Base-by-base conservation (phyloP, 2,113 vertebrate species). In the Sialia sialis region DNA sequence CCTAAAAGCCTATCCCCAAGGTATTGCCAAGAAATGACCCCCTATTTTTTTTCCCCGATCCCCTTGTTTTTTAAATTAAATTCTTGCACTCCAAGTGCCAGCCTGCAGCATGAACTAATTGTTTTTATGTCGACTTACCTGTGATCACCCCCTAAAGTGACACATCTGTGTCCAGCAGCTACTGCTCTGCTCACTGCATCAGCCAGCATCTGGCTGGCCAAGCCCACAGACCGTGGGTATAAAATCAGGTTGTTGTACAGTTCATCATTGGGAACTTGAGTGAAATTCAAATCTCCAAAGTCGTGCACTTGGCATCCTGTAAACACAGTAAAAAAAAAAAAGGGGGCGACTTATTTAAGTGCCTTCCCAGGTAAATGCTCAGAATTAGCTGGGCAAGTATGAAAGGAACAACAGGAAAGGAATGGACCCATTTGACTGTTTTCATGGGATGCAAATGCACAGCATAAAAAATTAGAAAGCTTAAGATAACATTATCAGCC, bases 141-240 rank as follows among this genome's bases (percentile, higher is more conserved):
- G 98, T 99, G 99, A 89, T 99, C 99, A 14, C 99, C 99, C 78
- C 99, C 99, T 46, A 99, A 91, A 73, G 99, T 99, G 94, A 99
- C 95, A 8, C 99, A 98, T 67, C 98, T 99, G 78, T 99, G 98
- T 27, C 99, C 99, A 5, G 97, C 98, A 0, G 98, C 98, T 10
- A 99, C 97, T 0, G 99, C 99, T 84, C 97, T 93, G 90, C 98
- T 98, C 30, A 99, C 98, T 2, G 98, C 98, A 10, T 98, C 98
- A 1, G 98, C 98, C 97, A 99, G 62, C 27, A 98, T 96, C 96
- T 99, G 98, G 89, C 97, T 99, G 60, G 99, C 99, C 43, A 96
- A 97, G 22, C 99, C 99, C 74, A 99, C 99, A 0, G 98, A 98
- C n/a, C 99, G 99, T 0, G 99, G 99, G n/a, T 98, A 98, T 30